A percentile compares a stretch with the other conserved stretches of the same genome.
Evolutionary conservation across 2,113 vertebrate genomes (phyloP).

Genomic region (Meles meles): DNA sequence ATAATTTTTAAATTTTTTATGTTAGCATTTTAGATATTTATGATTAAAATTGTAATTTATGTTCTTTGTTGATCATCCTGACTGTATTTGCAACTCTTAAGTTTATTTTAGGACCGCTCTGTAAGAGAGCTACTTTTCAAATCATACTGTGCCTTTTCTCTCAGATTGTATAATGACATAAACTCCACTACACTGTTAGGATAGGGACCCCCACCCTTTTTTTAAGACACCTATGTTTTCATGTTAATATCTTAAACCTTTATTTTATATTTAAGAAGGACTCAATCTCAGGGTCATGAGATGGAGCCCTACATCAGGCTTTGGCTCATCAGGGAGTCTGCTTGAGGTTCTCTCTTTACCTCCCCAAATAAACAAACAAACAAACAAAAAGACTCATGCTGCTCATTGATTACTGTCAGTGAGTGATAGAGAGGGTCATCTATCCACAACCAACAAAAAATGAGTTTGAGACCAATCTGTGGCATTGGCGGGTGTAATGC

Average conservation of each 20-base stretch:
- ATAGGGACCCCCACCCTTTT: neutral
- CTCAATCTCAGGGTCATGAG: neutral
- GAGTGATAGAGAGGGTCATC: neutral
- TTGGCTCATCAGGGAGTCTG: neutral
- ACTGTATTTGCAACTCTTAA: neutral
- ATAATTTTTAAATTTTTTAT: neutral
- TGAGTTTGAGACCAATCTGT: neutral
- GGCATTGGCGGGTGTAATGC: neutral
- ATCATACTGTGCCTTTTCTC: neutral
- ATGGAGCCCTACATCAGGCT: neutral
- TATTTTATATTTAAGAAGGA: neutral
- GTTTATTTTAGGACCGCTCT: neutral
- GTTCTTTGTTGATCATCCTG: neutral
- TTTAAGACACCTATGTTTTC: neutral
- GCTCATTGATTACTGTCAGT: neutral
- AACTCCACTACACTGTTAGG: neutral
- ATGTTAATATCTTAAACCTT: conserved; percentile 5
- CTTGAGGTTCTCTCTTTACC: neutral
- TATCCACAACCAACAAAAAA: neutral
- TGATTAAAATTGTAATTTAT: neutral
- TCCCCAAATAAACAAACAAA: neutral
- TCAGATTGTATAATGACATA: neutral
- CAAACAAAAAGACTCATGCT: neutral
- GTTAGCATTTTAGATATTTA: neutral
- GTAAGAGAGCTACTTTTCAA: neutral